Evolutionary conservation across 2,797 vertebrate species (phyloP).

Genomic region (Psittacula derbiana): DNA sequence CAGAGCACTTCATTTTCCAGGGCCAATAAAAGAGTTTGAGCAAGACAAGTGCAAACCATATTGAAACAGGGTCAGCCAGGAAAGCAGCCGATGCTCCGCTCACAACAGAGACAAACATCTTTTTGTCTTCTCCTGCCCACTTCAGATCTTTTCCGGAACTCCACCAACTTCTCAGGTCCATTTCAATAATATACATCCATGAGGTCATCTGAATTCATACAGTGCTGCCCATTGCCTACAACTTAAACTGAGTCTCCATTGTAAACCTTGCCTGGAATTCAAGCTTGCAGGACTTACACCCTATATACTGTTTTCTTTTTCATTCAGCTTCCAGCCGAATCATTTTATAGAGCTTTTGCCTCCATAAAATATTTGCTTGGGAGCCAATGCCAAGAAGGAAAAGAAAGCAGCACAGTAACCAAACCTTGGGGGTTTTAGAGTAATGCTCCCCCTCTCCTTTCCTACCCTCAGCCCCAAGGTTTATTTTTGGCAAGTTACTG

Average conservation of each 20-base stretch:
- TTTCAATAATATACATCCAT: constrained; percentile 19
- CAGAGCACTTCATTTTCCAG: not conserved
- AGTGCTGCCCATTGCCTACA: constrained; percentile 22
- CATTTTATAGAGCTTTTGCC: constrained; percentile 63
- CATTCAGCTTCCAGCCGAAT: constrained; percentile 55
- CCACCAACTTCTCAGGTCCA: constrained; percentile 33
- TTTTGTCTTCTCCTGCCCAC: constrained; percentile 63
- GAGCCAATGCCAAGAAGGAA: not conserved
- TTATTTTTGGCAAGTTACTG: not conserved
- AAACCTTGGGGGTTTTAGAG: not conserved
- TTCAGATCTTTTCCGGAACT: constrained; percentile 51
- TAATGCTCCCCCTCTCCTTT: not conserved
- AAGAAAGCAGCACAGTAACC: not conserved
- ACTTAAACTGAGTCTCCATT: constrained; percentile 41
- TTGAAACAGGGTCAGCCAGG: constrained; percentile 6
- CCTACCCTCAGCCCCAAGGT: not conserved
- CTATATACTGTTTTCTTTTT: constrained; percentile 62
- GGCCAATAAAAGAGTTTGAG: not conserved
- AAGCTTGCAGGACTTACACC: constrained; percentile 34
- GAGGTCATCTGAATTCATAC: constrained; percentile 32
- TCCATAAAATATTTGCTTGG: constrained; percentile 58
- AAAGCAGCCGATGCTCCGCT: not conserved
- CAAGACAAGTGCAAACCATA: constrained; percentile 41
- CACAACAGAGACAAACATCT: constrained; percentile 39
- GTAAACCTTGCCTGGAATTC: constrained; percentile 43